These are phyloP conservation scores for Halocynthia roretzi DNA, from an alignment of 23 tunicate genomes.

Conservation along the genomic window DNA sequence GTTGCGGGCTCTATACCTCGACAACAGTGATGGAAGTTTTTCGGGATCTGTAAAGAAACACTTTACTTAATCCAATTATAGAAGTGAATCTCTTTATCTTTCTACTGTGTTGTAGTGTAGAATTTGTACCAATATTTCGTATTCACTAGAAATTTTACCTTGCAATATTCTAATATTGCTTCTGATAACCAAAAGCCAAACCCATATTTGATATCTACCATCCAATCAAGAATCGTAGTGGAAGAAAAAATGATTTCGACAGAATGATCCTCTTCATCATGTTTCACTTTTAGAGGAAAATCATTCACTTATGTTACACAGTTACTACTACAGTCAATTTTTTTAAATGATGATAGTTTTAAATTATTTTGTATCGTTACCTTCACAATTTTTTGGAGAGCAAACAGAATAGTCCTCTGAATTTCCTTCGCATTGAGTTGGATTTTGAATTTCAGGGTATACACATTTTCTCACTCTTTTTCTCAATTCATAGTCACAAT, in stretches of 20 bases:
- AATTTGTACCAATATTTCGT: no score
- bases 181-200: constrained; percentile 29
- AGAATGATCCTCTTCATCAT: constrained; percentile 26
- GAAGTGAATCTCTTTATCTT: no score
- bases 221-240: constrained; percentile 26
- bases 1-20: neutral
- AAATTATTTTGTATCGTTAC: constrained; percentile 3
- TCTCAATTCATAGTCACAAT: constrained; percentile 51
- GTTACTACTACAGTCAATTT: no score
- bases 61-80: neutral
- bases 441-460: constrained; percentile 14
- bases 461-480: constrained; percentile 30
- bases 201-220: constrained; percentile 26
- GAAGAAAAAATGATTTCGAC: constrained; percentile 22
- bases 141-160: neutral
- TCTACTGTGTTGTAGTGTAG: no score
- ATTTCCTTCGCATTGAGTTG: constrained; percentile 35
- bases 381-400: constrained; percentile 41
- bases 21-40: constrained; percentile 22
- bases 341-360: neutral
- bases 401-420: constrained; percentile 31
- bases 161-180: constrained; percentile 7
- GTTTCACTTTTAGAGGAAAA: neutral
- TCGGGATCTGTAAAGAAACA: constrained; percentile 3
- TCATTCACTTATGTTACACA: no score